phyloP scores from a whole-genome alignment of 2,113 vertebrate species.

The Ardeotis arabs region DNA sequence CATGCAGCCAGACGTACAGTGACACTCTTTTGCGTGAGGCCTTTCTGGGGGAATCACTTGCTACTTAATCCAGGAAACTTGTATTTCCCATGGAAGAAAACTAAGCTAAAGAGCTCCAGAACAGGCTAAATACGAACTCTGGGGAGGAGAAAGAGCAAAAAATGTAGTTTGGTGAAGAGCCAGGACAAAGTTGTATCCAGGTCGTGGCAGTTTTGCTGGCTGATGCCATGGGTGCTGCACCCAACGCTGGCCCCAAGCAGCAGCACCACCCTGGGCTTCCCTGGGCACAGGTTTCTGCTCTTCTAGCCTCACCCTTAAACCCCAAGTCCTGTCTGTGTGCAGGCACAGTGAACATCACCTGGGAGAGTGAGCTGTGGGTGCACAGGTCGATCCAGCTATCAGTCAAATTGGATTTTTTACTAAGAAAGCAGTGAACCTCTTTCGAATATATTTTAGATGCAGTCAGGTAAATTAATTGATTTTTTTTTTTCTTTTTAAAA shows the following conservation, averaged over 20 bases:
- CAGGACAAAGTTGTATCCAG: not conserved
- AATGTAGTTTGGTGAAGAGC: not conserved
- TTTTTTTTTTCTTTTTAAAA: not conserved
- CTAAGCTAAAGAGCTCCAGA: not conserved
- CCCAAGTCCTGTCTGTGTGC: not conserved
- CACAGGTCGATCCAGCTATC: not conserved
- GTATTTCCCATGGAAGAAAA: not conserved
- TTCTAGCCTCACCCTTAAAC: not conserved
- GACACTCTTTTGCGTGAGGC: not conserved
- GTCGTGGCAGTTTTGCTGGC: not conserved
- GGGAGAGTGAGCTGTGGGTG: rapidly evolving
- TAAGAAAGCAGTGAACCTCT: not conserved
- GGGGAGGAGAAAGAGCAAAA: not conserved
- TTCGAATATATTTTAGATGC: not conserved
- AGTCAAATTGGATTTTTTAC: not conserved
- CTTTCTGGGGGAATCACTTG: not conserved
- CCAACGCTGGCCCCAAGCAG: not conserved
- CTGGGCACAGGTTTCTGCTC: not conserved
- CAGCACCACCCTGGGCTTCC: not conserved
- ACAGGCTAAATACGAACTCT: not conserved
- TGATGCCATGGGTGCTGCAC: not conserved
- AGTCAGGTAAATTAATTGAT: not conserved
- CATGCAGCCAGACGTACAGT: not conserved
- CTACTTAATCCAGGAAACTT: not conserved
- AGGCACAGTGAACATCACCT: not conserved